phyloP scores from a whole-genome alignment of 2,797 vertebrate species.

The Esox lucius region DNA sequence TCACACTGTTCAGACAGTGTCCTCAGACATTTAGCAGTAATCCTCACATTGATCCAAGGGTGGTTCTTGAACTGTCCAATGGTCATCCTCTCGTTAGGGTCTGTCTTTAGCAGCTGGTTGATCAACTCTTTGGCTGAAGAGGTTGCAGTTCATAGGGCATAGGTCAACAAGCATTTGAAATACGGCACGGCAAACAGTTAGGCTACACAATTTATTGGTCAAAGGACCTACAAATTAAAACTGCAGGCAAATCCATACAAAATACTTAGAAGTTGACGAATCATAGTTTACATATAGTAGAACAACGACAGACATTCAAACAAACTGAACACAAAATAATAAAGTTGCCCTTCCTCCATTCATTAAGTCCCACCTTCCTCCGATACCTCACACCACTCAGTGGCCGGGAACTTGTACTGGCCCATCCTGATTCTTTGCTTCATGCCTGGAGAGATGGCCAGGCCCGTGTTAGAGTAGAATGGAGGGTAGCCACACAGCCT shows the following conservation, averaged over 20 bases:
- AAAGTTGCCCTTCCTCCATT: too few relatives aligned
- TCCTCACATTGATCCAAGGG: conserved; percentile 94
- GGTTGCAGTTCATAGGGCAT: conserved; percentile 11
- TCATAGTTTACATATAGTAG: background rate
- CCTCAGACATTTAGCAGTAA: background rate
- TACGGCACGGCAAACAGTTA: background rate
- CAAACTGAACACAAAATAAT: too few relatives aligned
- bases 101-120: conserved; percentile 91
- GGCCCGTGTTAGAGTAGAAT: conserved; percentile 97
- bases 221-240: background rate
- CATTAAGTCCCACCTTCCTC: conserved; percentile 80
- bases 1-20: background rate
- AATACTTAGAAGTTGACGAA: background rate
- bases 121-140: conserved; percentile 91
- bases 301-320: too few relatives aligned
- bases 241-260: background rate
- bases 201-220: background rate
- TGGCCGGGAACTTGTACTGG: conserved; percentile 94
- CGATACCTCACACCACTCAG: conserved; percentile 95
- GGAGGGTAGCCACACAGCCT: conserved; percentile 96
- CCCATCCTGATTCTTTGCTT: conserved; percentile 96
- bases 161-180: background rate
- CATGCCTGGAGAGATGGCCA: conserved; percentile 98
- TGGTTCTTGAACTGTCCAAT: conserved; percentile 95
- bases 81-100: conserved; percentile 94